Percentiles rank a stretch among this genome's conserved stretches.
phyloP scores from a whole-genome alignment of 35 echinoderm and acorn worm genomes.

The Eucidaris tribuloides region DNA sequence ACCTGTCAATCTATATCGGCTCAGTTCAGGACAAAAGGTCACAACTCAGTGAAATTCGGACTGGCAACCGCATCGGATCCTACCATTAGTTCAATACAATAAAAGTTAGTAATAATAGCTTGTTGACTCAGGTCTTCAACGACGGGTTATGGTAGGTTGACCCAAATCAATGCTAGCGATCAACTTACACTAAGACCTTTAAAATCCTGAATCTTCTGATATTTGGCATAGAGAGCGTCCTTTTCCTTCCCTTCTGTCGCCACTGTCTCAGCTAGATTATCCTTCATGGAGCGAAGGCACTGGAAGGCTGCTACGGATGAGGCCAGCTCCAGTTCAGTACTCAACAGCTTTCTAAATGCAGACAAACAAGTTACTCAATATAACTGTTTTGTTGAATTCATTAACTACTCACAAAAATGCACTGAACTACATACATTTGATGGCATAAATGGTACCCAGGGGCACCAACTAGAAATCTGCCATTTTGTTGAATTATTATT shows the following conservation, averaged over 20 bases:
- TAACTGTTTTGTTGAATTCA: not conserved
- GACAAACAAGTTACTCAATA: not conserved
- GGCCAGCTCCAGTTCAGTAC: conserved; percentile 41
- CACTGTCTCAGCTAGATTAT: conserved; percentile 13
- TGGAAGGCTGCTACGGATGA: conserved; percentile 47
- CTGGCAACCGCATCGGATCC: no score
- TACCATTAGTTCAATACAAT: no score
- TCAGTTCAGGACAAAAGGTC: no score
- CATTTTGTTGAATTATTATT: no score
- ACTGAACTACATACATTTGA: not conserved
- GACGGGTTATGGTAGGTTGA: no score
- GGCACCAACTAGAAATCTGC: no score
- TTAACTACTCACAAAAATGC: not conserved
- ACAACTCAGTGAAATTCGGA: no score
- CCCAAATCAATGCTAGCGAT: no score
- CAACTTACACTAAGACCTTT: conserved; percentile 58
- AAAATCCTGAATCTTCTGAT: conserved; percentile 72
- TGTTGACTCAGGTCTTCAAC: no score
- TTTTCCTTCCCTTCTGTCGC: conserved; percentile 42
- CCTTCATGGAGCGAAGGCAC: conserved; percentile 8
- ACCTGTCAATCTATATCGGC: no score
- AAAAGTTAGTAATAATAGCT: no score
- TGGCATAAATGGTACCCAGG: no score
- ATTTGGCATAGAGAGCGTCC: conserved; percentile 58
- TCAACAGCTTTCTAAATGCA: conserved; percentile 41